Base-by-base conservation (phyloP, 1,140 invertebrate genomes). In the Aphelenchoides avenae region DNA sequence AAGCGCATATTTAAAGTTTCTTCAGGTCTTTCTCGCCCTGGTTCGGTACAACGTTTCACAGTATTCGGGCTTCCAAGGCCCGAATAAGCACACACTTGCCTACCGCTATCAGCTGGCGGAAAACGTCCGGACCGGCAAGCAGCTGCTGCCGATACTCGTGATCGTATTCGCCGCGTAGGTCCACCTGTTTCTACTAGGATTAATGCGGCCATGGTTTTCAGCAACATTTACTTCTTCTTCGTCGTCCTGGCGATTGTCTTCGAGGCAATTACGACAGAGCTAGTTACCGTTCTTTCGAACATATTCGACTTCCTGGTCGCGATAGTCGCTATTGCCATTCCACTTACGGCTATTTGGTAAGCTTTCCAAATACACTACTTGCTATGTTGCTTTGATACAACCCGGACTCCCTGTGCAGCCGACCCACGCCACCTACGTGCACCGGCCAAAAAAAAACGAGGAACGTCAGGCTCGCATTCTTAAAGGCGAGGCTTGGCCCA, bases 181-280 rank as follows among this genome's bases (percentile, higher is more conserved):
- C 15, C n/a, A 33, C 36, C 52, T 22, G n/a, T 20, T 41, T 18
- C 30, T 52, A 27, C 13, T 52, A 15, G 29, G 2, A 50, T 6
- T 52, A 1, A 6, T 3, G 13, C 9, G n/a, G 15, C 9, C 41
- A 7, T 27, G 39, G 5, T 31, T 42, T 57, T 1, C 46, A 57
- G 56, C 55, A 58, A 58, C 46, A 36, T 58, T 18, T 54, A 55
- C 24, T 58, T 58, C 22, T 49, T 56, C 34, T 60, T 59, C 57
- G 54, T 58, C 1, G 57, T 58, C 50, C 22, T 58, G 11, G 27
- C 36, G 18, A 58, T 58, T 22, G 51, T 43, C 26, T 58, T n/a
- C n/a, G n/a, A n/a, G n/a, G 57, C 37, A 51, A 58, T 43, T 43
- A 58, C 36, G 29, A 58, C 30, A 27, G 57, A 41, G 53, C 57